Conservation (phyloP, 2,888 invertebrate genomes). For the Coleophora deauratella region DNA sequence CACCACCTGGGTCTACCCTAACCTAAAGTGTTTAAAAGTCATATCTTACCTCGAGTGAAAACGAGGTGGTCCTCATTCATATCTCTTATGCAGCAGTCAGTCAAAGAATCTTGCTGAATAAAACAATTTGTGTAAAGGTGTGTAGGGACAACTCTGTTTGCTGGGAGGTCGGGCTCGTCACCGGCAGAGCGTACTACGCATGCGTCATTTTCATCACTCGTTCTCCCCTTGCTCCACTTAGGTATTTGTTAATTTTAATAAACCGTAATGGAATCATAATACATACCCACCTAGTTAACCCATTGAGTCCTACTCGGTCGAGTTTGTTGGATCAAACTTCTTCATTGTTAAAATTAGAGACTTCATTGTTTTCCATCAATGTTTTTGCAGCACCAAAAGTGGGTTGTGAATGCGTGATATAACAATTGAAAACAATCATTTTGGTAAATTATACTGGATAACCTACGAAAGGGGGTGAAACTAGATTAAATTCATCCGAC, state of each 20-base stretch:
- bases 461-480: too few species aligned
- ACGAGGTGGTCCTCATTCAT: conserved; percentile 94
- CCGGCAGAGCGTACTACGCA: conserved; percentile 29
- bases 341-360: too few species aligned
- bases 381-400: too few species aligned
- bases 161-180: conserved; percentile 11
- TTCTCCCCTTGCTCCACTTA: conserved; percentile 13
- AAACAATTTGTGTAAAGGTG: conserved; percentile 2
- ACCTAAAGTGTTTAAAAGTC: conserved; percentile 20
- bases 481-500: too few species aligned
- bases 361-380: too few species aligned
- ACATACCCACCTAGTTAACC: background rate
- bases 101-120: conserved; percentile 32
- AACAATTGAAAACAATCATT: too few species aligned
- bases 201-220: conserved; percentile 27
- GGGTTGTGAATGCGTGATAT: too few species aligned
- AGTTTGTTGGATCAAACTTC: too few species aligned
- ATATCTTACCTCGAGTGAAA: conserved; percentile 84
- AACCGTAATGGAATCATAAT: background rate
- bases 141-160: conserved; percentile 1
- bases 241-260: background rate
- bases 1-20: conserved; percentile 18
- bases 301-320: background rate
- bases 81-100: conserved; percentile 70
- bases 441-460: too few species aligned